Conservation (phyloP, 2,797 vertebrate genomes). For the Oreonectes daqikongensis region DNA sequence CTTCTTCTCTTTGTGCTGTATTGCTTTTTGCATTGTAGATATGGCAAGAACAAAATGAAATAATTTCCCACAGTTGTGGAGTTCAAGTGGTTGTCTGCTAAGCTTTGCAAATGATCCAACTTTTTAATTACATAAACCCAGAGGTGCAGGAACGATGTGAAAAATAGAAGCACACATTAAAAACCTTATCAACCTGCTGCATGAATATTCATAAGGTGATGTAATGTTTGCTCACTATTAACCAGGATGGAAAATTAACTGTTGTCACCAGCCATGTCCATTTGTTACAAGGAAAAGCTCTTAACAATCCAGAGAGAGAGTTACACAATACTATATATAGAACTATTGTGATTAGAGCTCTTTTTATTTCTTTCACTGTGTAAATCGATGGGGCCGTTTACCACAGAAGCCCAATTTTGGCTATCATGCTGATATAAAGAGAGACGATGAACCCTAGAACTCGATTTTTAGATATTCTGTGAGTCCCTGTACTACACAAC, state of each 20-base stretch:
- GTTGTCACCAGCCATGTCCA: not conserved
- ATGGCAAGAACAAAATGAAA: slow-evolving; percentile 8
- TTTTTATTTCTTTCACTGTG: not conserved
- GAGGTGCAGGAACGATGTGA: not conserved
- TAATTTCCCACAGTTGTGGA: slow-evolving; percentile 28
- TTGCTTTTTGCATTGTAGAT: slow-evolving; percentile 23
- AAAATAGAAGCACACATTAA: not conserved
- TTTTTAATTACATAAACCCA: slow-evolving; percentile 23
- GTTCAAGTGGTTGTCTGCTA: slow-evolving; percentile 14
- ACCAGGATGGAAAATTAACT: not conserved
- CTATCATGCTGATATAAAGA: not conserved
- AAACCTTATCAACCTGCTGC: not conserved
- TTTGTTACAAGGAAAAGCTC: not conserved
- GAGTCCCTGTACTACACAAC: slow-evolving; percentile 1
- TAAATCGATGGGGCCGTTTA: not conserved
- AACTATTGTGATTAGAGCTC: too few relatives aligned
- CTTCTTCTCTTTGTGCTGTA: slow-evolving; percentile 15
- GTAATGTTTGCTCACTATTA: not conserved
- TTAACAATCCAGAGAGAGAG: too few relatives aligned
- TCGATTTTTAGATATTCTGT: not conserved
- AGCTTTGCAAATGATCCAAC: slow-evolving; percentile 19
- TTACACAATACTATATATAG: too few relatives aligned
- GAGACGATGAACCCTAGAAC: not conserved
- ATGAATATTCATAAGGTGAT: slow-evolving; percentile 29
- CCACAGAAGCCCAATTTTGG: not conserved